A percentile compares a stretch with the other conserved stretches of the same genome.
Evolutionary conservation across 2,888 invertebrate genomes (phyloP).

Genomic region (Phania funesta): DNA sequence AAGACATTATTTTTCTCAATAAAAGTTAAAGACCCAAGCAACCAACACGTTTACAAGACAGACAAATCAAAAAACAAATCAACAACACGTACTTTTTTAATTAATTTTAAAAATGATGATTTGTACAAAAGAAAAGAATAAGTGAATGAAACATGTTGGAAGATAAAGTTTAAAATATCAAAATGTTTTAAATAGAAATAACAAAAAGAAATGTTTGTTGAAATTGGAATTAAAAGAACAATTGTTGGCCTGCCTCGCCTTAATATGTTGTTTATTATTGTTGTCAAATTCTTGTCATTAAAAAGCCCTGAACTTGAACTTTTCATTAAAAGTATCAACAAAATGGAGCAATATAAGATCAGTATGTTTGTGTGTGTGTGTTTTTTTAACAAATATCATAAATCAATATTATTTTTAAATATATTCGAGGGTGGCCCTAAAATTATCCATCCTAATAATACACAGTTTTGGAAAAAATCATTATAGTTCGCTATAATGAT

Average conservation of each 20-base stretch:
- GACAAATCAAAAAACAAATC: not conserved
- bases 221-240: not conserved
- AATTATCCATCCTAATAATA: too few species aligned
- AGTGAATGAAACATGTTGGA: not conserved
- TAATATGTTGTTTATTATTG: constrained; percentile 10
- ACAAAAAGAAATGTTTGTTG: not conserved
- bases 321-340: not conserved
- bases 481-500: too few species aligned
- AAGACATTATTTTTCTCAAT: not conserved
- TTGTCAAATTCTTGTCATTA: not conserved
- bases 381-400: not conserved
- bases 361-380: not conserved
- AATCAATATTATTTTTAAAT: too few species aligned
- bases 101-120: constrained; percentile 45
- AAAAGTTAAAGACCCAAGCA: constrained; percentile 16
- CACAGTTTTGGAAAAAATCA: too few species aligned
- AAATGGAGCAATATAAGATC: not conserved
- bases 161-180: not conserved
- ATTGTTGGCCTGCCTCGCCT: not conserved
- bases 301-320: constrained; percentile 44
- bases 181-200: not conserved
- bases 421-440: too few species aligned
- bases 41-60: constrained; percentile 32
- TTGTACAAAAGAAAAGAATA: not conserved
- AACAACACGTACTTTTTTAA: constrained; percentile 52